Evolutionary conservation across 2,113 vertebrate genomes (phyloP).

Genomic region (Pionites leucogaster): DNA sequence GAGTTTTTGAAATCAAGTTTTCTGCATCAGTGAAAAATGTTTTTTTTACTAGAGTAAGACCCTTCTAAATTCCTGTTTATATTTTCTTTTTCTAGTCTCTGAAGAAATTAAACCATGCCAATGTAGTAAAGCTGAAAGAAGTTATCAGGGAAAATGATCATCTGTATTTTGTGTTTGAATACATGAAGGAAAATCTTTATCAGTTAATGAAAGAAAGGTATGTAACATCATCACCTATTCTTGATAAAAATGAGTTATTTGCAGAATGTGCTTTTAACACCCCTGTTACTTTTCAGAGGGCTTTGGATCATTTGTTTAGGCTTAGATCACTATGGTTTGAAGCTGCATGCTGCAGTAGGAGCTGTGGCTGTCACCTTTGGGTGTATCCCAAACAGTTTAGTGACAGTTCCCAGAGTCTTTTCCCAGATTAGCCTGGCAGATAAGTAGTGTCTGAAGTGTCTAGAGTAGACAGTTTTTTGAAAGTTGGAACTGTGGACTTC

Average conservation of each 20-base stretch:
- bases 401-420: background rate
- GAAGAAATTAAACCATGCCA: conserved; percentile 85
- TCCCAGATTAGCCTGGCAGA: background rate
- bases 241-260: background rate
- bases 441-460: background rate
- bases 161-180: conserved; percentile 86
- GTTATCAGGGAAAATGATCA: conserved; percentile 86
- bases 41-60: background rate
- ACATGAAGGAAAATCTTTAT: conserved; percentile 88
- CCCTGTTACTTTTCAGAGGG: background rate
- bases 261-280: background rate
- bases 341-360: background rate
- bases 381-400: background rate
- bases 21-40: background rate
- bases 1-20: background rate
- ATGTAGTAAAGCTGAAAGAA: conserved; percentile 85
- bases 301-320: background rate
- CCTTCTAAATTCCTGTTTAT: background rate
- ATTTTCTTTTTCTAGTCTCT: conserved; percentile 76
- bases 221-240: background rate
- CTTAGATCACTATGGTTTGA: background rate
- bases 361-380: background rate
- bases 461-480: background rate
- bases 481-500: background rate
- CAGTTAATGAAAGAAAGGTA: conserved; percentile 88